Evolutionary conservation across 2,888 invertebrate genomes (phyloP).

Genomic region (Andrena chrysosceles): DNA sequence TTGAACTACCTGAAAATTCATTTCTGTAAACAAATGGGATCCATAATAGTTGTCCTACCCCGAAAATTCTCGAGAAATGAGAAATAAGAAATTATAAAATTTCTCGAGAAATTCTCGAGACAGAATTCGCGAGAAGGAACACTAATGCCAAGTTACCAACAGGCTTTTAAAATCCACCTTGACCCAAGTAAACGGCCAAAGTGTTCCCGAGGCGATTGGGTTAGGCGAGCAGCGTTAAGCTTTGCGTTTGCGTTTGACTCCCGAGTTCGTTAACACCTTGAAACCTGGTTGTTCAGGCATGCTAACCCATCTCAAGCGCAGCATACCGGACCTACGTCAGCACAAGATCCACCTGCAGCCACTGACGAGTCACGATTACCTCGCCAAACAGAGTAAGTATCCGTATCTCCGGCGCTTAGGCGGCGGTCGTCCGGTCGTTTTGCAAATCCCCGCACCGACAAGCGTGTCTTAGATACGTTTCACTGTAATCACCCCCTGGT

Average conservation of each 20-base stretch:
- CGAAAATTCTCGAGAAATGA: no score
- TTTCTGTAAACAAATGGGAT: no score
- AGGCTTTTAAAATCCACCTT: background rate
- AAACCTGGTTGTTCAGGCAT: conserved; percentile 90
- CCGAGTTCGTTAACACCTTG: conserved; percentile 82
- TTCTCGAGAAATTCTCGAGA: no score
- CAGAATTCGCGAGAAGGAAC: no score
- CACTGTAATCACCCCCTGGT: conserved; percentile 12
- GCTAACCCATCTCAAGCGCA: conserved; percentile 95
- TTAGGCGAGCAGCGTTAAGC: conserved; percentile 67
- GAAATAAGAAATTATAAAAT: no score
- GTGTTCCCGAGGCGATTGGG: conserved; percentile 42
- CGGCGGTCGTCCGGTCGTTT: conserved; percentile 2
- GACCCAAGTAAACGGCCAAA: background rate
- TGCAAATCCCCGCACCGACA: background rate
- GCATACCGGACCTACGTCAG: conserved; percentile 94
- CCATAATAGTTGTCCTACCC: no score
- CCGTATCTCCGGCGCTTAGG: conserved; percentile 28
- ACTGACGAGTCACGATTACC: conserved; percentile 89
- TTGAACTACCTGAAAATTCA: no score
- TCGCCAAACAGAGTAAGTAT: conserved; percentile 83
- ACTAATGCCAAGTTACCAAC: no score
- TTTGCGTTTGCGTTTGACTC: conserved; percentile 77
- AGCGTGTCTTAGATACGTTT: background rate
- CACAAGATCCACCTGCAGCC: conserved; percentile 91